Percentiles rank a stretch among this genome's conserved stretches.
Evolutionary conservation across 2,113 vertebrate genomes (phyloP).

Genomic region (Ammospiza nelsoni): DNA sequence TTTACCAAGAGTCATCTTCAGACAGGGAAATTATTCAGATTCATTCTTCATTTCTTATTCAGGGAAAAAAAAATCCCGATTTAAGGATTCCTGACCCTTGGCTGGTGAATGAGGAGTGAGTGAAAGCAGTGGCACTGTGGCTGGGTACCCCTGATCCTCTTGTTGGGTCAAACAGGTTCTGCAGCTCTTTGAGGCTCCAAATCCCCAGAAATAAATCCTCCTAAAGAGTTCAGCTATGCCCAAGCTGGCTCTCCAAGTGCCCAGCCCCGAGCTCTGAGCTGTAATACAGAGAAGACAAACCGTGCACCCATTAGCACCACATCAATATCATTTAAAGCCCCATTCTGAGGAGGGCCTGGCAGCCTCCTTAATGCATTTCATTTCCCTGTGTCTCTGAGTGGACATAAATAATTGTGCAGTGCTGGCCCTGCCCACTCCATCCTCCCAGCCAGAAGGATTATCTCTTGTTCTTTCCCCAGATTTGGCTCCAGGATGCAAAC

Average conservation of each 20-base stretch:
- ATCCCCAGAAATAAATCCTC: background rate
- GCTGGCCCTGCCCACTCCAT: background rate
- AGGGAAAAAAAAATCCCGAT: background rate
- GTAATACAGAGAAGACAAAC: conserved; percentile 49
- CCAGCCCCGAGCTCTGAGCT: background rate
- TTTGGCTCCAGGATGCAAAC: conserved; percentile 74
- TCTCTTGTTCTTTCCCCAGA: conserved; percentile 59
- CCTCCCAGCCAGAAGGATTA: conserved; percentile 64
- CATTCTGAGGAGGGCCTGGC: conserved; percentile 60
- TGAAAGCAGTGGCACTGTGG: background rate
- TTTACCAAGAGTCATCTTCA: background rate
- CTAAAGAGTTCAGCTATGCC: background rate
- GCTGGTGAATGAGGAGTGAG: background rate
- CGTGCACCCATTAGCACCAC: conserved; percentile 58
- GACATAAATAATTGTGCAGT: conserved; percentile 53
- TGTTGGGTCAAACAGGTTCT: background rate
- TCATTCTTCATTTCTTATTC: background rate
- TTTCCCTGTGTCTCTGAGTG: conserved; percentile 35
- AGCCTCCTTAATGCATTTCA: conserved; percentile 49
- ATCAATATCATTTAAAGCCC: conserved; percentile 77
- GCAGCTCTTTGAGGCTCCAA: background rate
- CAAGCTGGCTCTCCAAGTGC: background rate
- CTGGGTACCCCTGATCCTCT: background rate
- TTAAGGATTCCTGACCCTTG: background rate
- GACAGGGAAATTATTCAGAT: background rate